phyloP scores from a whole-genome alignment of 1,140 invertebrate genomes.

The Philotrypesis tridentata region DNA sequence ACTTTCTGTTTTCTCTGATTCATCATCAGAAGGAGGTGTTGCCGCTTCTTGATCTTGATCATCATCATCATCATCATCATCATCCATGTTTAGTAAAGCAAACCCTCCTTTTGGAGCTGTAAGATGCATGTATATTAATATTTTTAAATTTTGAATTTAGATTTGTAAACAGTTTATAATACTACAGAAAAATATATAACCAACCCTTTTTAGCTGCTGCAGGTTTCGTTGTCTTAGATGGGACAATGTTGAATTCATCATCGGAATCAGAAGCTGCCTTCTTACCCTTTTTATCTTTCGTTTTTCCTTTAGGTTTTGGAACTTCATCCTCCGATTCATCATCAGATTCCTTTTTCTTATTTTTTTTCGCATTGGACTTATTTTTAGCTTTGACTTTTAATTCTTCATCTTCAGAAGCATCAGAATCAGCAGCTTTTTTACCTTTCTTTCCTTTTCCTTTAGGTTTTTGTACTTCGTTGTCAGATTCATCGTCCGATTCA shows the following conservation, averaged over 20 bases:
- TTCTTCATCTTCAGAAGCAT: slow-evolving; percentile 66
- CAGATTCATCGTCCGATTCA: slow-evolving; percentile 53
- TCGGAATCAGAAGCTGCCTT: slow-evolving; percentile 52
- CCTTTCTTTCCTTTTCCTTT: slow-evolving; percentile 62
- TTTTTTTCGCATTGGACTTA: slow-evolving; percentile 75
- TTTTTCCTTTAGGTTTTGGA: slow-evolving; percentile 71
- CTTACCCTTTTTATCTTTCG: slow-evolving; percentile 73
- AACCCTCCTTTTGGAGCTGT: slow-evolving; percentile 74
- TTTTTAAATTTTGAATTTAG: no score
- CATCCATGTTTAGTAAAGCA: slow-evolving; percentile 77
- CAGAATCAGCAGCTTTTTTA: slow-evolving; percentile 66
- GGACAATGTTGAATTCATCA: slow-evolving; percentile 48
- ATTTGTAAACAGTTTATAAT: no score
- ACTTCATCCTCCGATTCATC: slow-evolving; percentile 68
- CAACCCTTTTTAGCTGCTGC: slow-evolving; percentile 39
- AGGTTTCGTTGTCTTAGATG: slow-evolving; percentile 48
- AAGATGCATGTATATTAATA: slow-evolving; percentile 20
- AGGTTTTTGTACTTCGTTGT: slow-evolving; percentile 49
- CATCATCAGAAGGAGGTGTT: slow-evolving; percentile 68
- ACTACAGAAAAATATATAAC: neutral
- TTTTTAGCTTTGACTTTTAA: slow-evolving; percentile 64
- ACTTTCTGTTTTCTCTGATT: slow-evolving; percentile 71
- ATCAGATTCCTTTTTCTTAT: slow-evolving; percentile 60
- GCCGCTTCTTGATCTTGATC: slow-evolving; percentile 62
- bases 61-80: slow-evolving; percentile 65